Conservation (phyloP, 2,888 invertebrate species). For the Diaphora mendica region DNA sequence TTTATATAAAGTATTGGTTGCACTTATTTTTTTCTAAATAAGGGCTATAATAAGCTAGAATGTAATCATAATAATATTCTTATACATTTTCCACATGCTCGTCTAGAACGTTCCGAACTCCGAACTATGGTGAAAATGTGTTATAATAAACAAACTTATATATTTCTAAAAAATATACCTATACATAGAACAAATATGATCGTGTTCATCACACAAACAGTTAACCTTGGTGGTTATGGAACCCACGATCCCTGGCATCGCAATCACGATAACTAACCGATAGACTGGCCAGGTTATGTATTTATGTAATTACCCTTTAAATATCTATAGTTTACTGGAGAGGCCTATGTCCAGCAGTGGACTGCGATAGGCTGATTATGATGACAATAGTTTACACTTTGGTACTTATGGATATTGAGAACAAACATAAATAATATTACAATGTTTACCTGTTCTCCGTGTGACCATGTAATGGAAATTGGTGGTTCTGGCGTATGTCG, state of each 20-base stretch:
- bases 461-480: slow-evolving; percentile 93
- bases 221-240: not conserved
- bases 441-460: slow-evolving; percentile 88
- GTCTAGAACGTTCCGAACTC: no score
- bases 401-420: no score
- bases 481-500: slow-evolving; percentile 94
- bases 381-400: no score
- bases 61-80: not conserved
- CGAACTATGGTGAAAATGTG: no score
- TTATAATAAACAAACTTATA: not conserved
- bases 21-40: not conserved
- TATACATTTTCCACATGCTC: not conserved
- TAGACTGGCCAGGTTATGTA: not conserved
- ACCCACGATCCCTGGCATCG: not conserved
- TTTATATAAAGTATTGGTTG: not conserved
- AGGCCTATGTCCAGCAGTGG: no score
- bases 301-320: not conserved
- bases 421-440: not conserved
- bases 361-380: no score
- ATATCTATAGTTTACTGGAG: no score
- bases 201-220: no score
- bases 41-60: not conserved
- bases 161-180: not conserved
- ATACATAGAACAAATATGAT: no score
- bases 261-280: not conserved